Evolutionary conservation across 2,797 vertebrate species (phyloP), one percentile per base, ranked within the genome.

Genomic region (Nyctalus aviator): DNA sequence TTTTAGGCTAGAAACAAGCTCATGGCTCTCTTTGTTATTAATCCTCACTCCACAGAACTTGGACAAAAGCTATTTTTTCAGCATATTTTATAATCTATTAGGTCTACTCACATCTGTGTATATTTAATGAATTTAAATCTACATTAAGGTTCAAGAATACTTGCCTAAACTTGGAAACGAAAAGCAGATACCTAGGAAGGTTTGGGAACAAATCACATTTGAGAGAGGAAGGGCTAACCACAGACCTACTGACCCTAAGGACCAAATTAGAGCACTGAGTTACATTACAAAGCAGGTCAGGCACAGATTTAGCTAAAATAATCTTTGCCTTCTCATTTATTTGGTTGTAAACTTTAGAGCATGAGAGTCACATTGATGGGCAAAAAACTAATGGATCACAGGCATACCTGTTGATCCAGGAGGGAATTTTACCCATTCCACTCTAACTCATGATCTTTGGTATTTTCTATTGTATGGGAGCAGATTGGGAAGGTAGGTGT

Each of bases 1-100:
- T 88, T 81, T 53, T 44, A 66, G 53, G 76, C 78, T 95, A 81
- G 44, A 84, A 90, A 83, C 66, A 53, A 95, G 77, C 64, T 86
- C 50, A 55, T 27, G 32, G 17, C 35, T 46, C n/a, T 68, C n/a
- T 87, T 30, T 73, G 46, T 27, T 23, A 57, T 46, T 84, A 68
- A 79, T 57, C 8, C 50, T 73, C 35, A 69, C 11, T 4, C 35
- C 32, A 84, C 14, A 68, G 66, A 75, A 79, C 59, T 59, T 79
- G 87, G 18, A 57, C 72, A 91, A 75, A 75, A 37, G 46, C 21
- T 79, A 13, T 88, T 75, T 85, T 84, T 72, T 68, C 18, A 62
- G 57, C 41, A 62, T 41, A 12, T 59, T 14, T 64, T 73, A 53
- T 30, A 77, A 62, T 91, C 62, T 75, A 25, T 53, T 44, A 55